Evolutionary conservation across 2,888 invertebrate species (phyloP), one percentile per base, ranked within the genome.

Genomic region (Phasia obesa): DNA sequence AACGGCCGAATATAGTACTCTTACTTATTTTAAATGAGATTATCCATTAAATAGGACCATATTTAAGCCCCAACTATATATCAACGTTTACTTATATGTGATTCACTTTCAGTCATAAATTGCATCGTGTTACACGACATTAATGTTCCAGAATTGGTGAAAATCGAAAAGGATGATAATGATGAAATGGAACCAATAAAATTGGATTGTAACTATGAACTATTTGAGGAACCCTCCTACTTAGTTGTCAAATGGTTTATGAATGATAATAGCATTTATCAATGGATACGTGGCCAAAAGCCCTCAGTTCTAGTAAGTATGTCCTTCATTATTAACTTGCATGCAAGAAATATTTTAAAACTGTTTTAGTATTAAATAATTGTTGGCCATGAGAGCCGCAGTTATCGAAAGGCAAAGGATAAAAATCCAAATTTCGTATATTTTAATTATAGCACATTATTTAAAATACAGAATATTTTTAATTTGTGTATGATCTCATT

Each of bases 191-290:
- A 69, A 17, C 51, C 75, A 5, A 83, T 82, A n/a, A 76, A 81
- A 47, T 91, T 96, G 82, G 96, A 96, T 90, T 96, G 96, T 87
- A 94, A 95, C 87, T 96, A 94, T 85, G 87, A 88, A 57, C 91
- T 94, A 17, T 93, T 93, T 15, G 93, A 92, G 55, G 94, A 94
- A 86, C 94, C 94, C 84, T 93, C 93, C 0, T 95, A 95, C 0
- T 91, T 96, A 21, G 95, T 95, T 3, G 94, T 96, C 9, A 95
- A 96, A 89, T 96, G 96, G 96, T 95, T 94, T 88, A 93, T 93
- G 87, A 94, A 93, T 90, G 93, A 94, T 87, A 93, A 94, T 62
- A 93, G 94, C 0, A 94, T 96, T n/a, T 96, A 96, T 90, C 96
- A 96, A 89, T 96, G 96, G 96, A 96, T 96, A 81, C 94, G 94